phyloP scores from a whole-genome alignment of 2,888 invertebrate species.

The Branchellion lobata region DNA sequence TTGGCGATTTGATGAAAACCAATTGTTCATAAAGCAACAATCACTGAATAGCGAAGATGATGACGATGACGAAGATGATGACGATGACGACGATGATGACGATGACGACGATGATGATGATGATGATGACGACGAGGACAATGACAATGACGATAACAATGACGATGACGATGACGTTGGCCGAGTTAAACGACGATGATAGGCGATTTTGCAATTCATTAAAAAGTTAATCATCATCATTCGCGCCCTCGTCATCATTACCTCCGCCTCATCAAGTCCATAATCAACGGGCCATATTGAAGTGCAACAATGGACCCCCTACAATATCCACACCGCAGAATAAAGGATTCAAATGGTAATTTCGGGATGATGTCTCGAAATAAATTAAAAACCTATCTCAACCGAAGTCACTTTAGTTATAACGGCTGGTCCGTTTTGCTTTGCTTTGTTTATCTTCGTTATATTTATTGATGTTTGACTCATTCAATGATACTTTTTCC shows the following conservation, averaged over 20 bases:
- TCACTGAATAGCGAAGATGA: no score
- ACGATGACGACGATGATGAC: neutral
- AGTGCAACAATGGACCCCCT: neutral
- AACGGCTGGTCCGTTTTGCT: neutral
- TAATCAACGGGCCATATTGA: neutral
- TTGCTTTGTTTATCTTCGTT: neutral
- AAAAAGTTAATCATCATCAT: no score
- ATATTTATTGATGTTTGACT: neutral
- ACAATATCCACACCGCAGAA: neutral
- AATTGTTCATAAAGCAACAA: no score
- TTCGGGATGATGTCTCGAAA: neutral
- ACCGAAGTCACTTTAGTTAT: neutral
- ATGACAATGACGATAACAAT: neutral
- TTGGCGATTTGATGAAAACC: no score
- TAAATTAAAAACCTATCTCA: neutral
- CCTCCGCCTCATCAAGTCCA: neutral
- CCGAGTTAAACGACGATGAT: neutral
- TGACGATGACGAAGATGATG: no score
- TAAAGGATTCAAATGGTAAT: slow-evolving; percentile 8
- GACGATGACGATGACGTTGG: neutral
- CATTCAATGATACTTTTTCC: no score
- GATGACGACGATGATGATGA: neutral
- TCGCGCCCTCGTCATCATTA: no score
- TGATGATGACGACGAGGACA: slow-evolving; percentile 24
- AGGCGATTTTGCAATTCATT: neutral